Evolutionary conservation across 2,797 vertebrate species (phyloP), one percentile per base, ranked within the genome.

Genomic region (Caiman crocodilus): DNA sequence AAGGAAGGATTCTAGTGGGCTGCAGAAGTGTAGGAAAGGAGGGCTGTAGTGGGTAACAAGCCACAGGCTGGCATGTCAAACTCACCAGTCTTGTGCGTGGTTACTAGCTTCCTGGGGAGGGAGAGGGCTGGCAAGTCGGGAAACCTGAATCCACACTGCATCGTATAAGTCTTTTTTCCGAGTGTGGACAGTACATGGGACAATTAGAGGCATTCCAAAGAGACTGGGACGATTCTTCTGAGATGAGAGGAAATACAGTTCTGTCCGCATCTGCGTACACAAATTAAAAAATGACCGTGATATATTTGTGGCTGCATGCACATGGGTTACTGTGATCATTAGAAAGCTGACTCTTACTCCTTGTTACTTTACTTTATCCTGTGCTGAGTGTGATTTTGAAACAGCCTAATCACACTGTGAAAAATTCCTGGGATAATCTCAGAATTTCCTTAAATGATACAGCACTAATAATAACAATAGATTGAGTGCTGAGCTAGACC

Each of bases 91-190:
- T 88, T 99, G 99, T 7, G 99, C 99, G 14, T 99, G 99, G 96
- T 99, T 99, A 96, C 99, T 99, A 76, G 99, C 99, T 96, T 99
- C 99, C 97, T 99, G 99, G 17, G 99, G 99, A 7, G 99, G 99
- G 42, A 99, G 98, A 2, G 99, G 99, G 89, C 99, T 99, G 81
- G 99, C 99, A 81, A 99, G 98, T n/a, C 99, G 98, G 90, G 99
- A 99, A 14, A 99, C 99, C 93, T 99, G 99, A 94, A 99, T 99
- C 99, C 99, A 99, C 57, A 99, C 99, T 0, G 99, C 98, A 57
- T 99, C 99, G 5, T 99, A 99, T 23, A 99, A 98, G 94, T 99
- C 99, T 95, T 98, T 99, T 91, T 99, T 99, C 90, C 98, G 98
- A 3, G 99, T 99, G 95, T 99, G 98, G 74, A 99, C 98, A 0